Conservation (phyloP, 1,140 invertebrate genomes). For the Anthonomus grandis region DNA sequence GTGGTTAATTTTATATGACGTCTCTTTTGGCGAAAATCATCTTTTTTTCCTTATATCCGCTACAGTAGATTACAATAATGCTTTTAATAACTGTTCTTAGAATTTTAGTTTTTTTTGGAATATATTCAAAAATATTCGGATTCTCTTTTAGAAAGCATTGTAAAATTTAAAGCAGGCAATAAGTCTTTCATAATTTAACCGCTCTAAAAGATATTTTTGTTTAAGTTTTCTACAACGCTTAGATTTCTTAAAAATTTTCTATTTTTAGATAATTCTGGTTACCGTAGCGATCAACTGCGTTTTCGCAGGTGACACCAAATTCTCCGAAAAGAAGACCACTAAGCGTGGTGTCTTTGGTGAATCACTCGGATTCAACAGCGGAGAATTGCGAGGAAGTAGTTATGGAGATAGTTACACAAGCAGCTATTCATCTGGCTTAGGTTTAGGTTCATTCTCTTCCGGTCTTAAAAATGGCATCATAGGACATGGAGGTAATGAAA, state of each 20-base stretch:
- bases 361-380: conserved; percentile 29
- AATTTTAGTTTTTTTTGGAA: background rate
- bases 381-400: conserved; percentile 2
- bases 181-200: too few species aligned
- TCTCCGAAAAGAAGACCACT: conserved; percentile 33
- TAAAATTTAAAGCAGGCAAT: too few species aligned
- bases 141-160: too few species aligned
- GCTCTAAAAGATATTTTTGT: too few species aligned
- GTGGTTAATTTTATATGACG: too few species aligned
- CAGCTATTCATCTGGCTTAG: background rate
- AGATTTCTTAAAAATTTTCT: conserved; percentile 2
- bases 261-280: conserved; percentile 31
- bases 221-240: background rate
- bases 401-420: conserved; percentile 14
- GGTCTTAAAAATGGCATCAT: background rate
- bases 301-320: conserved; percentile 23
- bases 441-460: conserved; percentile 5
- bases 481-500: conserved; percentile 1
- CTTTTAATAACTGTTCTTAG: background rate
- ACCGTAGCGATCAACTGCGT: conserved; percentile 29
- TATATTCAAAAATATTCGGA: background rate
- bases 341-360: conserved; percentile 40
- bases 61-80: too few species aligned
- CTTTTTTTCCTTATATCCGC: too few species aligned
- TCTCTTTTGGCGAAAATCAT: too few species aligned